These are phyloP conservation scores for Himalopsyche tibetana DNA, from an alignment of 2,888 invertebrate genomes.

Conservation along the genomic window DNA sequence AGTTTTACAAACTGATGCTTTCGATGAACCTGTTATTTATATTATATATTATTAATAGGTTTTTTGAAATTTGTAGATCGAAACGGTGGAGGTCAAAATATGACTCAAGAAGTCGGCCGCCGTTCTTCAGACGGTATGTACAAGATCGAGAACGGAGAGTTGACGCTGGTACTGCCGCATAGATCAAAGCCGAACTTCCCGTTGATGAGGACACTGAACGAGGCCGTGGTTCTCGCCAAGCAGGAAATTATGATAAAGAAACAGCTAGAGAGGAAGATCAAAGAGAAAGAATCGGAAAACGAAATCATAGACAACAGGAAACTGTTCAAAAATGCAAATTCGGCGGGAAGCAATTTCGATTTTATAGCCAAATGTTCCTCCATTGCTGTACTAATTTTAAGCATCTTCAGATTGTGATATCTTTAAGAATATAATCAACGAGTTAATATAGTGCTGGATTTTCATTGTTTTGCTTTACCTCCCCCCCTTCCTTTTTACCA, in stretches of 20 bases:
- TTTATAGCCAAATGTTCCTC: neutral
- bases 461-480: too few species aligned
- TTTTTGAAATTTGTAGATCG: neutral
- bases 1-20: too few species aligned
- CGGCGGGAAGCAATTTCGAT: conserved; percentile 1
- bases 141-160: conserved; percentile 69
- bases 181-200: conserved; percentile 78
- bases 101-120: neutral
- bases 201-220: conserved; percentile 84
- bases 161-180: conserved; percentile 71
- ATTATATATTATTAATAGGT: too few species aligned
- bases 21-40: too few species aligned
- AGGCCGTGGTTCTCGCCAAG: conserved; percentile 78
- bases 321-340: conserved; percentile 16
- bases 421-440: too few species aligned
- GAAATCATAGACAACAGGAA: conserved; percentile 67
- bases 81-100: neutral
- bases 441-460: too few species aligned
- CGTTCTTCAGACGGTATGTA: conserved; percentile 67
- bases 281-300: conserved; percentile 73
- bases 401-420: conserved; percentile 1
- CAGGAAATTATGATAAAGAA: conserved; percentile 76
- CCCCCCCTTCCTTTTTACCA: too few species aligned
- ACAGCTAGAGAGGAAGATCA: conserved; percentile 73
- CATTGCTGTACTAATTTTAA: neutral